Conservation (phyloP, 2,888 invertebrate genomes). For the Congeria kusceri region DNA sequence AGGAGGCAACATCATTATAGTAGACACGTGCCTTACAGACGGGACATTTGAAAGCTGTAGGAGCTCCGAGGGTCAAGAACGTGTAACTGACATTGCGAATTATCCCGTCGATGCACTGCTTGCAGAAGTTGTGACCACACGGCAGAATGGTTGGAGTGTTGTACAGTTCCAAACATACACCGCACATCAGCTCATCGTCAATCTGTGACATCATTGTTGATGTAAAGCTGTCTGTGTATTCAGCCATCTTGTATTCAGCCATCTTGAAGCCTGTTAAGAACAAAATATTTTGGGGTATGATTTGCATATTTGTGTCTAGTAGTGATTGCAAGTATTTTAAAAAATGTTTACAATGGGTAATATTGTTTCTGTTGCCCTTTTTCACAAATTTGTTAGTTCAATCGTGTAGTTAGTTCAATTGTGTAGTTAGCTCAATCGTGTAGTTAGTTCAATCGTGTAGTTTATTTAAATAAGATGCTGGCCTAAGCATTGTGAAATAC, state of each 20-base stretch:
- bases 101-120: conserved; percentile 62
- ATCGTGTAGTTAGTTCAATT: too few species aligned
- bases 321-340: too few species aligned
- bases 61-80: conserved; percentile 36
- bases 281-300: too few species aligned
- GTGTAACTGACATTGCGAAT: conserved; percentile 44
- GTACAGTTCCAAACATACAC: conserved; percentile 69
- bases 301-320: too few species aligned
- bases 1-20: conserved; percentile 45
- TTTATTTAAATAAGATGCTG: too few species aligned
- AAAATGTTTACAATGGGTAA: too few species aligned
- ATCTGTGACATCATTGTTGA: conserved; percentile 26
- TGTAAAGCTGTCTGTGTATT: conserved; percentile 1
- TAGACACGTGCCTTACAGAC: conserved; percentile 62
- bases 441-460: too few species aligned
- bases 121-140: conserved; percentile 73
- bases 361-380: too few species aligned
- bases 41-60: conserved; percentile 64
- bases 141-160: conserved; percentile 64
- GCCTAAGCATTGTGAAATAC: too few species aligned
- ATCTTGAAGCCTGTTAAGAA: too few species aligned
- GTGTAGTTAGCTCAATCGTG: too few species aligned
- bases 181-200: conserved; percentile 70
- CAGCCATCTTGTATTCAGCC: background rate
- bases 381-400: too few species aligned